Base-by-base conservation (phyloP, 2,888 invertebrate species). In the Diaphora mendica region DNA sequence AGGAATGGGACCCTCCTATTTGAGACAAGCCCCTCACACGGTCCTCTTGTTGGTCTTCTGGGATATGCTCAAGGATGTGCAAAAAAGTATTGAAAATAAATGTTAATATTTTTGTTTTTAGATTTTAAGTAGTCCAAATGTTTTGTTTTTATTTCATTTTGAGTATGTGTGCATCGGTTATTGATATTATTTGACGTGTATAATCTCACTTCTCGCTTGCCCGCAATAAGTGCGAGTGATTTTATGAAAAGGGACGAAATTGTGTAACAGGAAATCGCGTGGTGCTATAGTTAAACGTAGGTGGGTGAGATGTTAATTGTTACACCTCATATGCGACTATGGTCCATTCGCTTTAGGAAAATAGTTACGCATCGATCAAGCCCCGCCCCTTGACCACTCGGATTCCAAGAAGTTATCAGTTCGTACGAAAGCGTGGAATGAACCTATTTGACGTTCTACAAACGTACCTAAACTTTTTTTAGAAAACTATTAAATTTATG, bases 1-100 rank as follows among this genome's bases (percentile, higher is more conserved):
- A 94, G 99, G 99, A 42, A 97, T 98, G 86, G 97, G 98, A 68
- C 98, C 99, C 0, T 98, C 98, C 65, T 99, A 98, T 93, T 93
- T 99, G n/a, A 96, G 99, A 75, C 97, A 99, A 84, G 99, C 98
- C 0, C 99, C 99, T 0, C 99, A 99, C 91, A 98, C 98, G 0
- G 97, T 99, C 0, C 92, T 99, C 0, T 97, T 98, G 79, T 95
- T 99, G 72, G 97, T 99, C 55, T 98, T 99, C 91, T 99, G 99
- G 97, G 98, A 99, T 88, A 96, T 97, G 90, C 93, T 97, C 26
- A 96, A 96, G 79, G 96, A 96, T 85, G 62, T 92, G 13, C 93
- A 94, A 82, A 92, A 91, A 78, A 82, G 80, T 68, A 81, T 91
- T 23, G 86, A 89, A 68, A 59, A 82, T 0, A 80, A 85, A 8